A percentile compares a stretch with the other conserved stretches of the same genome.
Conservation (phyloP, 2,113 vertebrate species). For the Terrapene triunguis region DNA sequence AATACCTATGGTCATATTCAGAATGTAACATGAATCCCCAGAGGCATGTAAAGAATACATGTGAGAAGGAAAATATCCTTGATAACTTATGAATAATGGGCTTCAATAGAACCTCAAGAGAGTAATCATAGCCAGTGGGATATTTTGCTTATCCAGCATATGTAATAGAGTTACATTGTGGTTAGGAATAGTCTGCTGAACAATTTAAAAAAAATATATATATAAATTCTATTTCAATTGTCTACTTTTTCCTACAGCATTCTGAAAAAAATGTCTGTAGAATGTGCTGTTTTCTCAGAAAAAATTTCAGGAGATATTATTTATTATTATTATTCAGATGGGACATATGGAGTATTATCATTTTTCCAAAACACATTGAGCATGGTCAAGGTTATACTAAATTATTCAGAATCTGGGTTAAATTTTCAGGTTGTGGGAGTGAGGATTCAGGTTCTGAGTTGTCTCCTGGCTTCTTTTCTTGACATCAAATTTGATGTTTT, state of each 20-base stretch:
- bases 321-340: slow-evolving; percentile 53
- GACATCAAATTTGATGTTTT: neutral
- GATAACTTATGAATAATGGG: slow-evolving; percentile 58
- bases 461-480: neutral
- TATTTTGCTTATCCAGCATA: slow-evolving; percentile 45
- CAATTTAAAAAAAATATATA: neutral
- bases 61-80: slow-evolving; percentile 58
- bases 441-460: neutral
- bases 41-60: slow-evolving; percentile 55
- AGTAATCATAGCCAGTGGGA: slow-evolving; percentile 30
- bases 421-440: neutral
- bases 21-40: slow-evolving; percentile 39
- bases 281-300: neutral
- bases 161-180: slow-evolving; percentile 26
- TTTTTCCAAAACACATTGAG: neutral
- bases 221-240: slow-evolving; percentile 41
- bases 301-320: neutral
- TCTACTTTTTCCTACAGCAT: slow-evolving; percentile 13
- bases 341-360: slow-evolving; percentile 8
- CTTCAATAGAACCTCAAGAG: slow-evolving; percentile 14
- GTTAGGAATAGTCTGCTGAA: slow-evolving; percentile 49
- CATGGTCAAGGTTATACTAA: neutral
- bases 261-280: slow-evolving; percentile 2
- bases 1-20: slow-evolving; percentile 60
- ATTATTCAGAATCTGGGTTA: neutral